Conservation (phyloP, 92 coral and sea anemone species). For the Heliopora coerulea region DNA sequence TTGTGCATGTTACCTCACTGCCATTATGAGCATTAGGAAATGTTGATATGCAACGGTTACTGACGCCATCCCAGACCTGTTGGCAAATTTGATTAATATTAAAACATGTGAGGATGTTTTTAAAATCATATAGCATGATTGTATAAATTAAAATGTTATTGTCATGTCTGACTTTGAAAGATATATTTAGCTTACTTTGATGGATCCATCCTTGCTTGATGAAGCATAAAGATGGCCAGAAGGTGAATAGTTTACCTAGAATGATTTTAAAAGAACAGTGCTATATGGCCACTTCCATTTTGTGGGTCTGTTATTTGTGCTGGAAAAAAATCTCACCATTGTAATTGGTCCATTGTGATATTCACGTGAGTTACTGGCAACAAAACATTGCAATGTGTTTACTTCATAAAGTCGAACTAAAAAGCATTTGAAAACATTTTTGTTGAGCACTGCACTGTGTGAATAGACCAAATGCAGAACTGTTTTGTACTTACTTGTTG, state of each 20-base stretch:
- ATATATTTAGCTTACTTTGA: conserved; percentile 72
- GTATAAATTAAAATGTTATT: too few species aligned
- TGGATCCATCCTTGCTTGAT: conserved; percentile 88
- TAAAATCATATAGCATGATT: too few species aligned
- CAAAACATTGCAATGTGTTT: conserved; percentile 89
- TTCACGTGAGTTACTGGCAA: conserved; percentile 80
- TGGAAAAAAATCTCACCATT: conserved; percentile 34
- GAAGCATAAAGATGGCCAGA: conserved; percentile 92
- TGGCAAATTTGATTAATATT: conserved; percentile 30
- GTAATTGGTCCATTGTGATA: conserved; percentile 88
- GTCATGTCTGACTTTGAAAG: too few species aligned
- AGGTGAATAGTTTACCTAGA: conserved; percentile 83
- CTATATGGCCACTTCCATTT: background rate
- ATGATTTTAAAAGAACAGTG: background rate
- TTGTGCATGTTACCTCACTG: conserved; percentile 60
- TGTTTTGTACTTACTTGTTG: conserved; percentile 84
- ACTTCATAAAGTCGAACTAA: conserved; percentile 92
- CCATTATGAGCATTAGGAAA: conserved; percentile 96
- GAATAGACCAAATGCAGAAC: too few species aligned
- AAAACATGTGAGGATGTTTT: too few species aligned
- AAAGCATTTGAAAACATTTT: background rate
- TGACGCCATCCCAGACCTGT: conserved; percentile 98
- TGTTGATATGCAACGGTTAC: conserved; percentile 88
- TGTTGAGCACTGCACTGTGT: too few species aligned
- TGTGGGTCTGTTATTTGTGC: background rate